phyloP scores from a whole-genome alignment of 2,888 invertebrate species.

The Carabus problematicus region DNA sequence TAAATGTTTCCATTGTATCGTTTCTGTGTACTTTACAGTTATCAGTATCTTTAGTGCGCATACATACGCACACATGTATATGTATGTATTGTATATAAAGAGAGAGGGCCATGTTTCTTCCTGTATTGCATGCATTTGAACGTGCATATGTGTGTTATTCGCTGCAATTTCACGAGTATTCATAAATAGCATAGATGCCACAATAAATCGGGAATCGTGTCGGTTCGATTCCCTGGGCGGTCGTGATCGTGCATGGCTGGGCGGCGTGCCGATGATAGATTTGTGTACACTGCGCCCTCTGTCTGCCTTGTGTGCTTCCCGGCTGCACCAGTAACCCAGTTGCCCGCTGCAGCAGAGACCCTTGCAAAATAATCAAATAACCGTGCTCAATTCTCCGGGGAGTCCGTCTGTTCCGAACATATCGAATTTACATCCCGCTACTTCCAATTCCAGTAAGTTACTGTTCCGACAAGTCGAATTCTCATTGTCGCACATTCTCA shows the following conservation, averaged over 20 bases:
- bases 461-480: no score
- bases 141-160: slow-evolving; percentile 50
- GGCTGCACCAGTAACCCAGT: slow-evolving; percentile 13
- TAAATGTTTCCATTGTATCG: no score
- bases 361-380: no score
- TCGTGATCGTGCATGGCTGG: slow-evolving; percentile 55
- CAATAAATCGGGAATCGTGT: slow-evolving; percentile 58
- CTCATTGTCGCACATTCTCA: no score
- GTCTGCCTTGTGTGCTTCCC: not conserved
- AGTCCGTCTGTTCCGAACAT: no score
- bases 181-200: slow-evolving; percentile 58
- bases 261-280: slow-evolving; percentile 29
- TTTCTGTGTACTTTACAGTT: no score
- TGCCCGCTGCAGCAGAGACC: no score
- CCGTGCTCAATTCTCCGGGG: no score
- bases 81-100: slow-evolving; percentile 1
- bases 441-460: no score
- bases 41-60: not conserved
- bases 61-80: not conserved
- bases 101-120: not conserved
- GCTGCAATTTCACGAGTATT: slow-evolving; percentile 57
- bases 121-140: slow-evolving; percentile 12
- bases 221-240: slow-evolving; percentile 55
- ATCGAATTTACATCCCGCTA: no score
- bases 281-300: not conserved